A percentile compares a stretch with the other conserved stretches of the same genome.
Evolutionary conservation across 1,140 invertebrate genomes (phyloP).

Genomic region (Lepidostoma basale): DNA sequence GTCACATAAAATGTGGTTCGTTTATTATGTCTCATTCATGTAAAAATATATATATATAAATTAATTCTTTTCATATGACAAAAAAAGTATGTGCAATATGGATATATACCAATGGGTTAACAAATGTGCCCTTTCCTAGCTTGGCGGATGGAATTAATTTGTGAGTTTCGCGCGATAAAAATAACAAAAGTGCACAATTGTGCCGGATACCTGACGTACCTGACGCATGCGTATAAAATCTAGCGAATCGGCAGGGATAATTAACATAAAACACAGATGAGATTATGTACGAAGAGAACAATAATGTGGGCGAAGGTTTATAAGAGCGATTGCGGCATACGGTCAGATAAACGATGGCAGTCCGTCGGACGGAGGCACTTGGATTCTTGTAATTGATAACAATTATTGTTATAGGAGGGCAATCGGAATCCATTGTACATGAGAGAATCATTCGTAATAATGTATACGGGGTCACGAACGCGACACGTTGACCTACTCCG

Average conservation of each 20-base stretch:
- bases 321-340: not conserved
- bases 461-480: conserved; percentile 38
- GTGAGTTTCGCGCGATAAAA: no score
- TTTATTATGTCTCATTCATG: no score
- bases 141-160: no score
- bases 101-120: no score
- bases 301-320: conserved; percentile 17
- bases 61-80: no score
- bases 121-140: no score
- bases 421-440: conserved; percentile 21
- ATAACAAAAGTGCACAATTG: no score
- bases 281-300: no score
- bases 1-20: no score
- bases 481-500: conserved; percentile 32
- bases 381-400: conserved; percentile 18
- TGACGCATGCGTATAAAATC: not conserved
- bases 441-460: conserved; percentile 28
- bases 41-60: no score
- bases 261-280: not conserved
- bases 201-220: not conserved
- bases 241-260: not conserved
- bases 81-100: no score
- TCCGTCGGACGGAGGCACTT: conserved; percentile 5
- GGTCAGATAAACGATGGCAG: conserved; percentile 7
- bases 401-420: conserved; percentile 26